Evolutionary conservation across 2,113 vertebrate genomes (phyloP).

Genomic region (Dicentrarchus labrax): DNA sequence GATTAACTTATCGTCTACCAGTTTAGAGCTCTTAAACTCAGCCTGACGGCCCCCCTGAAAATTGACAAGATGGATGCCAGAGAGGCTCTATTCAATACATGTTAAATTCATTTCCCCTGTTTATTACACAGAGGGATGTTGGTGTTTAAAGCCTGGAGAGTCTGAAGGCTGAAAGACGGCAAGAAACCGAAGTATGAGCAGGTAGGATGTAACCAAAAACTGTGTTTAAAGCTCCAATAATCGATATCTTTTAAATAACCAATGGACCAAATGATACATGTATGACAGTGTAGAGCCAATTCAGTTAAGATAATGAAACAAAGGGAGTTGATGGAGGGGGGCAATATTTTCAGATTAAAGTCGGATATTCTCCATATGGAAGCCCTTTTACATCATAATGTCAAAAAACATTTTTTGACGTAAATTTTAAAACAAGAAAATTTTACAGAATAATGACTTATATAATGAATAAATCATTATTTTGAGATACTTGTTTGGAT

Average conservation of each 20-base stretch:
- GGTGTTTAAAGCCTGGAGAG: conserved; percentile 28
- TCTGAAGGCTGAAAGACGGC: not conserved
- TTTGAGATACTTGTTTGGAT: too few relatives aligned
- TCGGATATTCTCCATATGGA: too few relatives aligned
- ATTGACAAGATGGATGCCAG: conserved; percentile 64
- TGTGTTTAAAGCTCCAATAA: not conserved
- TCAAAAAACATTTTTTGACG: too few relatives aligned
- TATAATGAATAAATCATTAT: too few relatives aligned
- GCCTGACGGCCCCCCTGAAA: conserved; percentile 66
- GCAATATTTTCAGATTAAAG: too few relatives aligned
- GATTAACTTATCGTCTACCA: conserved; percentile 71
- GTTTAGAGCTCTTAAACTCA: conserved; percentile 70
- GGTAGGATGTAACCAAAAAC: not conserved
- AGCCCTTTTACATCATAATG: too few relatives aligned
- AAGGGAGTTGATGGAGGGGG: too few relatives aligned
- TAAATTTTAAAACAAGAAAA: too few relatives aligned
- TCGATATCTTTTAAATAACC: not conserved
- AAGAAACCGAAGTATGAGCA: not conserved
- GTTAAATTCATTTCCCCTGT: conserved; percentile 60
- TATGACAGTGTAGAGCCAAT: too few relatives aligned
- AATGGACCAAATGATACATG: not conserved
- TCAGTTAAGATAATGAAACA: too few relatives aligned
- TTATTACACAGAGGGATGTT: conserved; percentile 35
- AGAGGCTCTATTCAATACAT: conserved; percentile 55
- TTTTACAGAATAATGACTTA: too few relatives aligned